These are phyloP conservation scores for Melanotaenia duboulayi DNA, from an alignment of 2,113 vertebrate genomes.

Conservation along the genomic window DNA sequence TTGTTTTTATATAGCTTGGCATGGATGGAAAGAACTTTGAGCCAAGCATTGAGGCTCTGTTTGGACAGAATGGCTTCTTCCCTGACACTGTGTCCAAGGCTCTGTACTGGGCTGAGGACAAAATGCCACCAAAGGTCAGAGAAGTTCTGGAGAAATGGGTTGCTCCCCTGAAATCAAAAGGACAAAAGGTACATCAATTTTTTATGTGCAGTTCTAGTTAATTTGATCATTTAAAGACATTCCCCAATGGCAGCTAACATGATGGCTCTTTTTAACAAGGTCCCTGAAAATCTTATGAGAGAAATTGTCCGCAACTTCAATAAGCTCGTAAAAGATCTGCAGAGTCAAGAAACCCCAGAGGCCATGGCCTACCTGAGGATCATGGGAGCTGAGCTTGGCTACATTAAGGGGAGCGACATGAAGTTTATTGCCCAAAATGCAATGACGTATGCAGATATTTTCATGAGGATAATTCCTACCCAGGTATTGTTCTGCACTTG, in stretches of 20 bases:
- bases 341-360: constrained; percentile 85
- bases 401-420: constrained; percentile 86
- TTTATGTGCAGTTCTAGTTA: neutral
- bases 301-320: constrained; percentile 84
- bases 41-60: constrained; percentile 89
- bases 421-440: constrained; percentile 65
- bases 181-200: constrained; percentile 59
- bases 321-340: constrained; percentile 87
- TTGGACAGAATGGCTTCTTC: constrained; percentile 93
- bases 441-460: constrained; percentile 43
- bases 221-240: constrained; percentile 4
- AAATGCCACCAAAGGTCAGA: constrained; percentile 84
- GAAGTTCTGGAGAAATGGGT: constrained; percentile 85
- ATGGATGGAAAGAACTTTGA: constrained; percentile 92
- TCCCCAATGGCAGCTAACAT: constrained; percentile 1
- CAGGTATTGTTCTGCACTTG: constrained; percentile 44
- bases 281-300: constrained; percentile 83
- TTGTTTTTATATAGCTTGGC: constrained; percentile 81
- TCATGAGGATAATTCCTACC: constrained; percentile 52
- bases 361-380: constrained; percentile 90
- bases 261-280: constrained; percentile 41
- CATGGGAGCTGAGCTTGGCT: constrained; percentile 90
- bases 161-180: constrained; percentile 75
- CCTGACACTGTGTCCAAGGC: constrained; percentile 88
- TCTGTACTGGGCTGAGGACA: constrained; percentile 89